Base-by-base conservation (phyloP, 2,797 vertebrate species). In the Enteromius paludinosus region DNA sequence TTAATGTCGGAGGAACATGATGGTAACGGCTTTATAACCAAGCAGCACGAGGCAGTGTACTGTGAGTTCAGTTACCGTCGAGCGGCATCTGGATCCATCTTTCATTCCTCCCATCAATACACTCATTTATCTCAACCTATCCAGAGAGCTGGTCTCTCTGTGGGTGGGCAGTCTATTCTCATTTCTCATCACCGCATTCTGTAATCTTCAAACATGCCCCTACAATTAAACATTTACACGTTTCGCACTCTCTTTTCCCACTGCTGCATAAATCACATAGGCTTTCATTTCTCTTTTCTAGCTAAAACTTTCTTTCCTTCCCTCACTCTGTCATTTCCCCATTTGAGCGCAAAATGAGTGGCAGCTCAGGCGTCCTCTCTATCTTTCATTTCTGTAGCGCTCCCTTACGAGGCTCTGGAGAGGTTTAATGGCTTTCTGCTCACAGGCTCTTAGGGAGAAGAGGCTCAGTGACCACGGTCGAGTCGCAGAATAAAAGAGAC, bases 341-440 rank as follows among this genome's bases (percentile, higher is more conserved):
- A 14, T 66, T 70, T 61, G 54, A 43, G 47, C n/a, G n/a, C 73
- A 74, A 84, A 84, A 71, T 56, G 73, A 78, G 25, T 62, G 69
- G 79, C 86, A 84, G 54, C 77, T 33, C 76, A 52, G 38, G 28
- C 73, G 9, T 68, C 52, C 18, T 62, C 54, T 76, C 30, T 47
- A 84, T 74, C 76, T 49, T 59, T 86, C 52, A 35, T 71, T 66
- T 82, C 30, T 71, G 70, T 65, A 23, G 33, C 59, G 23, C 30
- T 66, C 15, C 11, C 68, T 69, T 59, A 82, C 38, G 72, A 82
- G 72, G 65, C 85, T 85, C 79, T 87, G 88, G 87, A 85, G 84
- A 84, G 89, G 81, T 92, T 94, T 93, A 91, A 83, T 74, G 89
- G 91, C 90, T 93, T 92, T 89, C 87, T 87, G 89, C 86, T 90